Conservation (phyloP, 2,888 invertebrate species). For the Philhelius pedissequus region DNA sequence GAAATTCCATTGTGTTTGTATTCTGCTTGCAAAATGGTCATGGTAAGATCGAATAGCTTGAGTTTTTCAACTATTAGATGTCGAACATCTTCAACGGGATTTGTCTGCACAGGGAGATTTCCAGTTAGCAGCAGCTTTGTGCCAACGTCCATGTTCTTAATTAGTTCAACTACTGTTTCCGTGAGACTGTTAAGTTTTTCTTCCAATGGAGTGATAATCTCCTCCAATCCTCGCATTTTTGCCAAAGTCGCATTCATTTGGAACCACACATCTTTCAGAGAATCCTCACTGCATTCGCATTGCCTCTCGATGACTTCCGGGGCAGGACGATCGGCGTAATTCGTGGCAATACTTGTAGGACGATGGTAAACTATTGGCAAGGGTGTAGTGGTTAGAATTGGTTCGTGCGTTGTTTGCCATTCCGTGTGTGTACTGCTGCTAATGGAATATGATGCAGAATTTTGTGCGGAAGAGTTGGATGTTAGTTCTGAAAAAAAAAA, state of each 20-base stretch:
- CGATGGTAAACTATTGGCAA: neutral
- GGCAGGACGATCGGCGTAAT: neutral
- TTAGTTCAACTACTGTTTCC: slow-evolving; percentile 32
- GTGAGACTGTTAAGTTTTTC: slow-evolving; percentile 14
- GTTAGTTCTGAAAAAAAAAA: neutral
- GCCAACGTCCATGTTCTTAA: slow-evolving; percentile 22
- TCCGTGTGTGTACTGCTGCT: neutral
- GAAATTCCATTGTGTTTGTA: slow-evolving; percentile 22
- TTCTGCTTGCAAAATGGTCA: slow-evolving; percentile 43
- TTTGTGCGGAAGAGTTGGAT: neutral
- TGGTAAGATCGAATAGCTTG: slow-evolving; percentile 30
- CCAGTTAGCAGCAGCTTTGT: slow-evolving; percentile 39
- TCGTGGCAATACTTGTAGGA: neutral
- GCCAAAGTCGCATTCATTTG: slow-evolving; percentile 2
- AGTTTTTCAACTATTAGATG: slow-evolving; percentile 52
- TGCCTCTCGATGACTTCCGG: neutral
- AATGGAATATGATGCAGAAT: neutral
- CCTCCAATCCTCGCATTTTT: slow-evolving; percentile 14
- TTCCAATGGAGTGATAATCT: slow-evolving; percentile 4
- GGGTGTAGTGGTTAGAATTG: neutral
- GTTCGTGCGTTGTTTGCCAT: neutral
- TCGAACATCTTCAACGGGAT: slow-evolving; percentile 51
- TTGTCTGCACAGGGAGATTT: slow-evolving; percentile 36
- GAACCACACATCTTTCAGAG: slow-evolving; percentile 6
- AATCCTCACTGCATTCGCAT: slow-evolving; percentile 14